A percentile compares a stretch with the other conserved stretches of the same genome.
phyloP scores from a whole-genome alignment of 1,140 invertebrate genomes.

The Drosophila bocki region DNA sequence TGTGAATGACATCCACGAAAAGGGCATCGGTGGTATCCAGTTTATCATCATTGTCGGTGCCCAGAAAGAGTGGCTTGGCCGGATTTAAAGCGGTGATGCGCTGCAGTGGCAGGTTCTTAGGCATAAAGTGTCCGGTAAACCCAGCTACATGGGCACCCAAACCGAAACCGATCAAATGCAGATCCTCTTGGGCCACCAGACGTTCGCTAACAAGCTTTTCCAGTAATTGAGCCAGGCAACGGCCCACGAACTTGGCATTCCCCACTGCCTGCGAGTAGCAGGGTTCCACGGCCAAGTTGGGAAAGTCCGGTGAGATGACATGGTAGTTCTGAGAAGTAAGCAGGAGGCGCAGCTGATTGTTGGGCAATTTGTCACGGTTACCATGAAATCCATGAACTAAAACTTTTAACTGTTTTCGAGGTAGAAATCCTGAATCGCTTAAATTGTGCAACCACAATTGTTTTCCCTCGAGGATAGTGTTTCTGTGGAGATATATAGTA shows the following conservation, averaged over 20 bases:
- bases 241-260: slow-evolving; percentile 18
- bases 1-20: slow-evolving; percentile 53
- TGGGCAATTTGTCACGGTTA: slow-evolving; percentile 3
- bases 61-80: slow-evolving; percentile 29
- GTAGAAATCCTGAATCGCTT: not conserved
- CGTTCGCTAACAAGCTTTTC: accelerated
- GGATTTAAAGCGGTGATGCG: slow-evolving; percentile 51
- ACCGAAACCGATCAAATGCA: slow-evolving; percentile 49
- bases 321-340: not conserved
- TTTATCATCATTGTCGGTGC: not conserved
- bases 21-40: slow-evolving; percentile 42
- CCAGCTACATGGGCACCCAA: slow-evolving; percentile 47
- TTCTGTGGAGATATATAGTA: not conserved
- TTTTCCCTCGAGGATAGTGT: not conserved
- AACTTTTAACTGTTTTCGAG: slow-evolving; percentile 15
- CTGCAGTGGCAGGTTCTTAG: not conserved
- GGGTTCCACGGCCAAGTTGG: slow-evolving; percentile 11
- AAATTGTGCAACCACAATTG: not conserved
- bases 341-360: slow-evolving; percentile 4
- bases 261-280: slow-evolving; percentile 37
- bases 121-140: not conserved
- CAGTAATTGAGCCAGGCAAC: slow-evolving; percentile 29
- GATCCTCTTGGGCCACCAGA: not conserved
- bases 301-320: slow-evolving; percentile 32
- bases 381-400: slow-evolving; percentile 43